Evolutionary conservation across 2,888 invertebrate species (phyloP).

Genomic region (Drosophila birchii): DNA sequence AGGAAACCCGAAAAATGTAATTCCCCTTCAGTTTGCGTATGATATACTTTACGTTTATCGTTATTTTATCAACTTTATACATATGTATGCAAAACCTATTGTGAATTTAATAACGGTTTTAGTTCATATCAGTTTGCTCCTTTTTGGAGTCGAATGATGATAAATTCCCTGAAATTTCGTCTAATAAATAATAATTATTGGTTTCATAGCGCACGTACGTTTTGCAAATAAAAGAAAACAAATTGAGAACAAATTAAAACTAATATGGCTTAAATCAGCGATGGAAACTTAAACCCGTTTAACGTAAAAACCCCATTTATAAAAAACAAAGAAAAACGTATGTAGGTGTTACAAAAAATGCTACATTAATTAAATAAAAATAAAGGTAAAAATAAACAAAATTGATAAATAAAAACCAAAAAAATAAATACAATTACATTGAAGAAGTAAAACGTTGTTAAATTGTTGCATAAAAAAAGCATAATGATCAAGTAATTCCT

Average conservation of each 20-base stretch:
- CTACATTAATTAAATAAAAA: conserved; percentile 53
- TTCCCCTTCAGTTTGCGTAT: conserved; percentile 28
- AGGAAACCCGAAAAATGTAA: conserved; percentile 35
- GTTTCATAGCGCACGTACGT: conserved; percentile 85
- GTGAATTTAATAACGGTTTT: conserved; percentile 13
- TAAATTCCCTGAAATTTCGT: conserved; percentile 58
- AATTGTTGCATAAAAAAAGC: conserved; percentile 71
- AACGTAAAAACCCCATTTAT: conserved; percentile 67
- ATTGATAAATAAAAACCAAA: conserved; percentile 57
- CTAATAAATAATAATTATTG: conserved; percentile 83
- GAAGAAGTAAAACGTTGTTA: conserved; percentile 75
- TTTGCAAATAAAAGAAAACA: conserved; percentile 75
- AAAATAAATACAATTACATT: conserved; percentile 64
- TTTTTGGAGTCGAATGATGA: conserved; percentile 28
- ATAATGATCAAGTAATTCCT: conserved; percentile 74
- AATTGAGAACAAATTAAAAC: conserved; percentile 51
- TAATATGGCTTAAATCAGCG: conserved; percentile 70
- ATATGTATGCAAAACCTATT: conserved; percentile 14
- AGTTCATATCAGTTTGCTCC: conserved; percentile 36
- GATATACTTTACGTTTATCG: conserved; percentile 14
- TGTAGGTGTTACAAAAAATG: conserved; percentile 68
- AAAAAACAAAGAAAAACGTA: conserved; percentile 72
- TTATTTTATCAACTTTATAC: conserved; percentile 18
- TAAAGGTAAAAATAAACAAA: conserved; percentile 47
- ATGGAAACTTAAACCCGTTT: conserved; percentile 52